Conservation (phyloP, 1,140 invertebrate genomes). For the Aphis craccivora region DNA sequence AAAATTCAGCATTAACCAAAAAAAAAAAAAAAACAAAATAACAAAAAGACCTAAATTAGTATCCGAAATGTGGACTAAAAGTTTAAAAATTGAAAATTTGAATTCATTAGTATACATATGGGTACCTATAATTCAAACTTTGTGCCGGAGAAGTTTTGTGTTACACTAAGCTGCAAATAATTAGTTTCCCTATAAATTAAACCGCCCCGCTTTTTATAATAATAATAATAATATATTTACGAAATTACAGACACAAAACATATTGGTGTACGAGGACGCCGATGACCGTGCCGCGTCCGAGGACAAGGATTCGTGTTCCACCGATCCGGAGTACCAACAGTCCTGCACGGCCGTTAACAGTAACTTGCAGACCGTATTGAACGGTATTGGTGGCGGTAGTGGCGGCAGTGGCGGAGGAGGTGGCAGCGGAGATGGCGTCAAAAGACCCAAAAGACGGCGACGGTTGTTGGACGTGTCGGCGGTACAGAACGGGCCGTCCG, state of each 20-base stretch:
- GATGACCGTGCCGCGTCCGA: slow-evolving; percentile 8
- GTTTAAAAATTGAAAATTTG: not conserved
- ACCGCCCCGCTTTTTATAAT: no score
- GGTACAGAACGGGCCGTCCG: not conserved
- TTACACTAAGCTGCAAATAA: not conserved
- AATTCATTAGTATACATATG: not conserved
- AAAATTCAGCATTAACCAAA: not conserved
- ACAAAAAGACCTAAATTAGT: no score
- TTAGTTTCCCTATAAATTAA: not conserved
- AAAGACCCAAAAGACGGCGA: not conserved
- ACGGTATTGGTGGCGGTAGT: no score
- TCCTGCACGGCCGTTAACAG: not conserved
- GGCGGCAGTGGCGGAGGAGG: not conserved
- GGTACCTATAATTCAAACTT: not conserved
- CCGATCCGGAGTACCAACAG: not conserved
- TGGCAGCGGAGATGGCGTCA: not conserved
- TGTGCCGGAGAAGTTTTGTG: not conserved
- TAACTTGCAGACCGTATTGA: not conserved
- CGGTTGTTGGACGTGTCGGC: not conserved
- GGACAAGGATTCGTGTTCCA: slow-evolving; percentile 23
- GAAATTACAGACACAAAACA: not conserved
- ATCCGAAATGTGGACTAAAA: not conserved
- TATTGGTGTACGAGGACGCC: not conserved
- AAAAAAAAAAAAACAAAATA: not conserved
- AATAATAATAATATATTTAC: not conserved